Base-by-base conservation (phyloP, 1,140 invertebrate genomes). In the Apis laboriosa region DNA sequence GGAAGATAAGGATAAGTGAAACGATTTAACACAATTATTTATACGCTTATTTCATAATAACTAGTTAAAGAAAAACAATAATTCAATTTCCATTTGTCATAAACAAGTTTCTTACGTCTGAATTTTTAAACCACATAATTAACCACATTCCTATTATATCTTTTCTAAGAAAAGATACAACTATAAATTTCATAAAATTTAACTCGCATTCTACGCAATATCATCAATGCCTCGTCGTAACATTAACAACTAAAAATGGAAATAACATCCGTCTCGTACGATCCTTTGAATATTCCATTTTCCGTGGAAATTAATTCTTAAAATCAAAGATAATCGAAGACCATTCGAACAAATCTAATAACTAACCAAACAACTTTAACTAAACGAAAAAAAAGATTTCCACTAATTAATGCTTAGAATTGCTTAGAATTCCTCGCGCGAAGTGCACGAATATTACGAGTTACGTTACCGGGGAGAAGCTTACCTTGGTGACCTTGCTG, bases 401-500 rank as follows among this genome's bases (percentile, higher is more conserved):
- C 7, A 13, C 43, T 63, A 63, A 61, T 19, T 43, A 51, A 11
- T 43, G 34, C 15, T 58, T 9, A n/a, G 19, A 34, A 11, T 34
- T 13, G 12, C 49, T n/a, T n/a, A n/a, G n/a, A 43, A 17, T 66
- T 68, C 9, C n/a, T 19, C 77, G 64, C n/a, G 51, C 28, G 28
- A 56, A n/a, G 58, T 8, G 43, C 4, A 53, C 43, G 5, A 24
- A 24, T 34, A 71, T 61, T 51, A 70, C 17, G 12, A 24, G 53
- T 66, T 8, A 13, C 34, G n/a, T 13, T 2, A 13, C 34, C 19
- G 11, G 43, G 21, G 66, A 68, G 43, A 24, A 21, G 71, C 67
- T 78, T 85, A 96, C 96, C 95, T 94, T 96, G 95, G 92, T 96
- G 96, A 83, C 95, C 94, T 64, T 96, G 95, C 76, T 96, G 96